phyloP scores from a whole-genome alignment of 2,888 invertebrate species.

The Agonopterix heracliana region DNA sequence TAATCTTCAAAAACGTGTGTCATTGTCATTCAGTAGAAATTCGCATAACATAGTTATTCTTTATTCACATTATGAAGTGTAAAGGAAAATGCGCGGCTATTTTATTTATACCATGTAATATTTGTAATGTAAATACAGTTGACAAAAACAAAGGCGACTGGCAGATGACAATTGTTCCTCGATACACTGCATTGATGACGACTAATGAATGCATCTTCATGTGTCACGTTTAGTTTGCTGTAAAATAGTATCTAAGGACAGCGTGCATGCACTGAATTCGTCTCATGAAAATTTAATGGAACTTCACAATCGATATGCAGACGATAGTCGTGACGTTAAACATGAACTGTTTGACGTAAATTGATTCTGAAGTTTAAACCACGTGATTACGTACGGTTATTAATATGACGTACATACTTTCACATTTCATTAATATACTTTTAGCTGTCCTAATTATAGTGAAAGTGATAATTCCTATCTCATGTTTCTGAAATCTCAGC shows the following conservation, averaged over 20 bases:
- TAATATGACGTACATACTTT: no score
- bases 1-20: background rate
- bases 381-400: no score
- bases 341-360: slow-evolving; percentile 12
- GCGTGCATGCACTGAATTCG: slow-evolving; percentile 3
- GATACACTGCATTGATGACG: background rate
- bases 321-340: slow-evolving; percentile 23
- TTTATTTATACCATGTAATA: no score
- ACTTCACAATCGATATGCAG: slow-evolving; percentile 25
- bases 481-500: no score
- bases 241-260: background rate
- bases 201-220: background rate
- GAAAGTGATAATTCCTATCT: no score
- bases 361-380: no score
- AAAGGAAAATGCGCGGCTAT: no score
- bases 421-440: no score
- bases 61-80: no score
- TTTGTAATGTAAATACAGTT: background rate
- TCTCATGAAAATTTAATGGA: slow-evolving; percentile 19
- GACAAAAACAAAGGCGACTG: background rate
- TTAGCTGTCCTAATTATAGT: no score
- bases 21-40: background rate
- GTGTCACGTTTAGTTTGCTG: slow-evolving; percentile 1
- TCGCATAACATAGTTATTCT: no score
- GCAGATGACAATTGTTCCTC: background rate